These are phyloP conservation scores for Cheilosia urbana DNA, from an alignment of 2,888 invertebrate species.

Conservation along the genomic window DNA sequence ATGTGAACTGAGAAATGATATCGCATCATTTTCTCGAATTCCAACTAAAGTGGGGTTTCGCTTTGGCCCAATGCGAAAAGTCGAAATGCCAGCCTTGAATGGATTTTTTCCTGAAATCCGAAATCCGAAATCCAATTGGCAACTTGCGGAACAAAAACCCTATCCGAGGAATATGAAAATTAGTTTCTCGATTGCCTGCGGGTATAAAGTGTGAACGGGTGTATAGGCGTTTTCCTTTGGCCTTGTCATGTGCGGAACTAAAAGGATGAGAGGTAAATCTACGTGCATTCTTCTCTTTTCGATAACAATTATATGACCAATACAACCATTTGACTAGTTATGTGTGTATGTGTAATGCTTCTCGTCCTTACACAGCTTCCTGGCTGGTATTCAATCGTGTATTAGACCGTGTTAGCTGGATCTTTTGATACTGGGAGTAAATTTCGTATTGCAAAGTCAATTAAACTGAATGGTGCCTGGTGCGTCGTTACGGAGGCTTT, in stretches of 20 bases:
- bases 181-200: constrained; percentile 29
- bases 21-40: constrained; percentile 35
- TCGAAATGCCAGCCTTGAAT: constrained; percentile 46
- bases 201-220: background rate
- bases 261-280: constrained; percentile 33
- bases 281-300: constrained; percentile 59
- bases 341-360: no score
- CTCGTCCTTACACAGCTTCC: no score
- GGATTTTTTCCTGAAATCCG: constrained; percentile 41
- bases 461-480: no score
- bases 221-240: background rate
- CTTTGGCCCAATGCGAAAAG: constrained; percentile 24
- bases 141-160: constrained; percentile 4
- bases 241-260: background rate
- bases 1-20: constrained; percentile 42
- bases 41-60: constrained; percentile 49
- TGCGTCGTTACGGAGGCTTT: no score
- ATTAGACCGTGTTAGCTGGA: no score
- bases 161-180: constrained; percentile 45
- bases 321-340: constrained; percentile 39
- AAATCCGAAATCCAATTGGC: constrained; percentile 59
- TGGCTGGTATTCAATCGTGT: no score
- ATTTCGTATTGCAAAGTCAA: no score
- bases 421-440: no score
- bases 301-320: constrained; percentile 54